Conservation (phyloP, 2,888 invertebrate genomes). For the Drosophila lacicola region DNA sequence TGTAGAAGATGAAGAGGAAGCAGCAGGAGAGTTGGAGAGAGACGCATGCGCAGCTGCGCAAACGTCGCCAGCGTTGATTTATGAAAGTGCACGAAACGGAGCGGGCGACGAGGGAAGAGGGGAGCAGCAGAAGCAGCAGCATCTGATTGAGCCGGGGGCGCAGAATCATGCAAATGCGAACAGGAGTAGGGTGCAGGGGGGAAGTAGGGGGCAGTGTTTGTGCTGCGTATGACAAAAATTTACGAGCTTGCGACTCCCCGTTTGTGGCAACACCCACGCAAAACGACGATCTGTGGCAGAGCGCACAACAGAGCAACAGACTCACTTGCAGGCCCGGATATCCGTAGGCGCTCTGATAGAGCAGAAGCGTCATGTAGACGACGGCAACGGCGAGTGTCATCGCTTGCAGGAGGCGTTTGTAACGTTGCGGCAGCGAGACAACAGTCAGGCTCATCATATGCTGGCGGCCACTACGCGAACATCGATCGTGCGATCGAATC, state of each 20-base stretch:
- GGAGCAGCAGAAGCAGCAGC: slow-evolving; percentile 1
- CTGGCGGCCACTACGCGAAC: slow-evolving; percentile 65
- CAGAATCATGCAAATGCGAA: slow-evolving; percentile 58
- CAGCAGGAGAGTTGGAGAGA: neutral
- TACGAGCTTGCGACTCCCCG: slow-evolving; percentile 27
- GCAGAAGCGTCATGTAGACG: slow-evolving; percentile 84
- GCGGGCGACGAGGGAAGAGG: slow-evolving; percentile 11
- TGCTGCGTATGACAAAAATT: slow-evolving; percentile 69
- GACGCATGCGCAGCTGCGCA: slow-evolving; percentile 79
- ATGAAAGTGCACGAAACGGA: slow-evolving; percentile 77
- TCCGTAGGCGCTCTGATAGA: slow-evolving; percentile 85
- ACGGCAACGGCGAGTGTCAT: slow-evolving; percentile 85
- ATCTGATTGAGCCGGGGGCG: slow-evolving; percentile 7
- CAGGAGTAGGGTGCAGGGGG: neutral
- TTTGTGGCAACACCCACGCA: slow-evolving; percentile 37
- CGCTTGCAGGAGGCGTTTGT: slow-evolving; percentile 85
- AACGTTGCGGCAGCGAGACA: slow-evolving; percentile 85
- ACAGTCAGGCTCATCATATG: slow-evolving; percentile 85
- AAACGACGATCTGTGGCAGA: slow-evolving; percentile 8
- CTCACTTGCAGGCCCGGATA: slow-evolving; percentile 84
- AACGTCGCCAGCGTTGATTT: slow-evolving; percentile 76
- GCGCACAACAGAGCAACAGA: neutral
- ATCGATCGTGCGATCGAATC: slow-evolving; percentile 49
- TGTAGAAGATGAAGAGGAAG: slow-evolving; percentile 5
- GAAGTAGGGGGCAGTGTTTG: neutral